Evolutionary conservation across 1,140 invertebrate genomes (phyloP), one percentile per base, ranked within the genome.

Genomic region (Gryllus bimaculatus): DNA sequence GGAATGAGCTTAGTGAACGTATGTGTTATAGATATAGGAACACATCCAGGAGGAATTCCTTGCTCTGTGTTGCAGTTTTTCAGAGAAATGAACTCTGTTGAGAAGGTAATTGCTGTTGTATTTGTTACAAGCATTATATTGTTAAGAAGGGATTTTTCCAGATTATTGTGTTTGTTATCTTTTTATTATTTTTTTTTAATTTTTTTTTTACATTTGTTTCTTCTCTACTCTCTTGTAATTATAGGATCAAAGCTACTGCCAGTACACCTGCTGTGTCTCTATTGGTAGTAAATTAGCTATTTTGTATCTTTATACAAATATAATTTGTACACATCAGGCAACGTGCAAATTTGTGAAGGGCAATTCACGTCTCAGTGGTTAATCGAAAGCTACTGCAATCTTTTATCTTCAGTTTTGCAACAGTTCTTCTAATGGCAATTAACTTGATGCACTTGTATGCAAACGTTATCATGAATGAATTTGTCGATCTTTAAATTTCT

Each of bases 251-350:
- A 66, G 54, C 54, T 66, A 66, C 10, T 66, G 54, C 54, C 54
- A 66, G 54, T 66, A 66, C 54, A 66, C 10, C 54, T 66, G 10
- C 54, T 66, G 54, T 66, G 54, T 66, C 54, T 66, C 54, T 66
- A 66, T 66, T 66, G 54, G 54, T 66, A 66, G 54, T 66, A 66
- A 66, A 13, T 66, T 66, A 66, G 54, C 54, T 66, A 66, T 66
- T 66, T 66, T 66, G 54, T 66, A 66, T 66, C 54, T 66, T 66
- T 66, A 66, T 66, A 66, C 54, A 66, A 66, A 66, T 66, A 66
- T 66, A 66, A 66, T 66, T 66, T 66, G 54, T 66, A 66, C 54
- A 66, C 54, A 66, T 66, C 54, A 3, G 54, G 54, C 54, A 66
- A 13, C 7, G 54, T 66, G 54, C 18, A 39, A 39, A 18, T 66